Base-by-base conservation (phyloP, 92 coral and sea anemone genomes). In the Siderastrea radians region DNA sequence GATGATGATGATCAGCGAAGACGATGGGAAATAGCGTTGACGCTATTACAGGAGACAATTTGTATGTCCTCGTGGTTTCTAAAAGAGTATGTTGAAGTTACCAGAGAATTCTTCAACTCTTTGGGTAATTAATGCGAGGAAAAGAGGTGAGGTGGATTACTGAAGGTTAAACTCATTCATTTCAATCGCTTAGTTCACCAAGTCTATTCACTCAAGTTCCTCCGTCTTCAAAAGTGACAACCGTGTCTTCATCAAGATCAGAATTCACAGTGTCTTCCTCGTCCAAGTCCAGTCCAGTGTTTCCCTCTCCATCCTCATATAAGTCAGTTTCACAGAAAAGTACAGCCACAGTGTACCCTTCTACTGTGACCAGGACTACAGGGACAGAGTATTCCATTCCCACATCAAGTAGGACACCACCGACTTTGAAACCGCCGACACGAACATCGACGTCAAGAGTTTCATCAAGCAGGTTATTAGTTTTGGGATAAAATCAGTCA, bases 251-350 rank as follows among this genome's bases (percentile, higher is more conserved):
- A 54, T 68, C 84, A 13, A 67, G 9, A 68, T 76, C 89, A 3
- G 77, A 49, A 14, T 68, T 78, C 47, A 68, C 77, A 11, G 46
- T 86, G 58, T 17, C 89, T 1, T 17, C 89, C 7, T 86, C 89
- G 5, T 72, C 87, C 5, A 73, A 83, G 54, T 73, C 87, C 4
- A 72, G 79, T 15, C 87, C 87, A 83, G 80, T 72, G 49, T 83
- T 83, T 15, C 87, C 80, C 3, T 72, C 78, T 3, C 74, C 84
- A 7, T 63, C 84, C 13, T 26, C 72, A 26, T 26, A 26, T 26
- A 26, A 1, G 15, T 10, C 65, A 14, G 11, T 17, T 4, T 60
- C 65, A 10, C 13, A 4, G 15, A 10, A 14, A 14, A 60, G 65
- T 60, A 9, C 38, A 26, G 38, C 79, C 46, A 17, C 57, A 9